phyloP scores from a whole-genome alignment of 1,140 invertebrate species.

The Brachionus sp. region DNA sequence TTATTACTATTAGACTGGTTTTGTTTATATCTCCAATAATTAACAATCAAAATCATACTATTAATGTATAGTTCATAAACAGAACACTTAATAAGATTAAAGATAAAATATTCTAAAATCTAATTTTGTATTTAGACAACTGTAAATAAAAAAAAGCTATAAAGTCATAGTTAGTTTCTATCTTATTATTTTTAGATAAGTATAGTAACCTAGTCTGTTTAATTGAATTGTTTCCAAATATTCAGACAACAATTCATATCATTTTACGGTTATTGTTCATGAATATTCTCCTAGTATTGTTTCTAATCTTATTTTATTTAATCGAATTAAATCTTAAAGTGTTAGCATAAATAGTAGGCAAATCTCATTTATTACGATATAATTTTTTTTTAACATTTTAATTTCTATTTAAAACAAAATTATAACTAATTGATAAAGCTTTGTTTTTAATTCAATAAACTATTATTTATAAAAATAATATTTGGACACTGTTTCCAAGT shows the following conservation, averaged over 20 bases:
- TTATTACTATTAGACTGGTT: background rate
- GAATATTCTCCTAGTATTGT: background rate
- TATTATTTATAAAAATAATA: too few species aligned
- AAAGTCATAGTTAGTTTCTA: background rate
- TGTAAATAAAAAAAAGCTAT: background rate
- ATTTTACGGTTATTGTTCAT: background rate
- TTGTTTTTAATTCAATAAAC: too few species aligned
- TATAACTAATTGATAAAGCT: too few species aligned
- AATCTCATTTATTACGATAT: too few species aligned
- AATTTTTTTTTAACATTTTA: too few species aligned
- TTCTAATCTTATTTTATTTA: background rate
- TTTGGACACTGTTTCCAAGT: too few species aligned
- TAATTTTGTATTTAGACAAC: background rate
- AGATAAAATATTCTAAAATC: background rate
- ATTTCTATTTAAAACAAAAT: too few species aligned
- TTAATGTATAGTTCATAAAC: background rate
- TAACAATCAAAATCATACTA: background rate
- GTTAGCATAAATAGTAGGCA: too few species aligned
- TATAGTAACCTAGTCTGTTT: background rate
- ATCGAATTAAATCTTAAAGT: background rate
- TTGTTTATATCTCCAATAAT: background rate
- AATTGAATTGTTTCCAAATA: background rate
- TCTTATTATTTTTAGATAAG: background rate
- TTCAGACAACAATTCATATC: background rate
- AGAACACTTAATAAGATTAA: background rate